A percentile compares a stretch with the other conserved stretches of the same genome.
These are phyloP conservation scores for Dinocampus coccinellae DNA, from an alignment of 2,888 invertebrate genomes.

Conservation along the genomic window DNA sequence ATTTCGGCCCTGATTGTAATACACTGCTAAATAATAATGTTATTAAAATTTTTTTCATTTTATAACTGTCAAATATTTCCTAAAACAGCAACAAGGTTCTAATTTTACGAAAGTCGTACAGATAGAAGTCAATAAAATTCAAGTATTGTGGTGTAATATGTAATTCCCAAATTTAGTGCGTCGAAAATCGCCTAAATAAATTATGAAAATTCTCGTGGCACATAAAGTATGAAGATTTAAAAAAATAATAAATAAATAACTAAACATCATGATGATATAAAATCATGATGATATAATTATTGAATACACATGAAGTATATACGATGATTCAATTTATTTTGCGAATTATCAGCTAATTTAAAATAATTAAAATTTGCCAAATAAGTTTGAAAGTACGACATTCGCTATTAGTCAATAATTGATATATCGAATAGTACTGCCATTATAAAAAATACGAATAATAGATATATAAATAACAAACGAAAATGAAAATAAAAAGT, in stretches of 20 bases:
- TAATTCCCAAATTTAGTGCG: background rate
- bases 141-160: constrained; percentile 27
- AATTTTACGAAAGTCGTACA: constrained; percentile 17
- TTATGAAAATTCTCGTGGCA: background rate
- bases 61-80: background rate
- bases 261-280: background rate
- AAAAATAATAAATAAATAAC: background rate
- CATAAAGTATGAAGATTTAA: background rate
- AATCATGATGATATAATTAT: background rate
- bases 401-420: constrained; percentile 53
- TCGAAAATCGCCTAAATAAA: background rate
- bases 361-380: constrained; percentile 4
- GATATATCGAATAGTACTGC: constrained; percentile 63
- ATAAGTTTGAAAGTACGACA: constrained; percentile 42
- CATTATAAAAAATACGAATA: constrained; percentile 46
- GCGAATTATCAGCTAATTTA: background rate
- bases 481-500: background rate
- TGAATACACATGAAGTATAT: background rate
- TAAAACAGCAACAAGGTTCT: constrained; percentile 4
- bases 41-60: constrained; percentile 20
- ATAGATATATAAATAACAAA: constrained; percentile 2
- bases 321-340: background rate
- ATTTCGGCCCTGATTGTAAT: constrained; percentile 24
- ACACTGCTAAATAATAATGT: background rate
- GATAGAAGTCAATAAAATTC: constrained; percentile 24